Evolutionary conservation across 2,888 invertebrate species (phyloP).

Genomic region (Sesia bembeciformis): DNA sequence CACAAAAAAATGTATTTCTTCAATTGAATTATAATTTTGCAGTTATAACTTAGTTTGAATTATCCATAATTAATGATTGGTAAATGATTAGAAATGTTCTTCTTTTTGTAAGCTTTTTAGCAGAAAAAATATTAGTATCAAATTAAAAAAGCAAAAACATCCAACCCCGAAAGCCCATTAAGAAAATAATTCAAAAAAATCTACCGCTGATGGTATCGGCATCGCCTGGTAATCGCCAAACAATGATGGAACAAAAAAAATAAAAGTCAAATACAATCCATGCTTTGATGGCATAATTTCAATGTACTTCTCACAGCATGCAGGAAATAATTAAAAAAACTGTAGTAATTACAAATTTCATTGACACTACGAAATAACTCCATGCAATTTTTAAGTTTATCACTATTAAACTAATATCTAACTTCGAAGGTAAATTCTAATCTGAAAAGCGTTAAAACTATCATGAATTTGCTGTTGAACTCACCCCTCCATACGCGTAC

Average conservation of each 20-base stretch:
- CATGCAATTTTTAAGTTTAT: neutral
- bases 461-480: constrained; percentile 32
- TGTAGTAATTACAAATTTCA: too few relatives aligned
- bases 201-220: constrained; percentile 81
- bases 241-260: constrained; percentile 66
- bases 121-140: too few relatives aligned
- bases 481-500: constrained; percentile 95
- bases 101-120: too few relatives aligned
- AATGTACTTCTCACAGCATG: too few relatives aligned
- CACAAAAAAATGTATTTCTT: too few relatives aligned
- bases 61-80: too few relatives aligned
- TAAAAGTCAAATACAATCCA: constrained; percentile 46
- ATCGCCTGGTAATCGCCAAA: constrained; percentile 76
- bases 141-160: constrained; percentile 3
- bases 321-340: too few relatives aligned
- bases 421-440: neutral
- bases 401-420: neutral
- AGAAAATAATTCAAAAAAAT: constrained; percentile 57
- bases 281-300: constrained; percentile 33
- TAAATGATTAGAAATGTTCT: too few relatives aligned
- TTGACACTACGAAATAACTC: neutral
- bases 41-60: too few relatives aligned
- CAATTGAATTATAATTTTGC: too few relatives aligned
- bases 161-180: constrained; percentile 30
- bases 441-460: too few relatives aligned